Evolutionary conservation across 2,113 vertebrate genomes (phyloP).

Genomic region (Neotragus pygmaeus): DNA sequence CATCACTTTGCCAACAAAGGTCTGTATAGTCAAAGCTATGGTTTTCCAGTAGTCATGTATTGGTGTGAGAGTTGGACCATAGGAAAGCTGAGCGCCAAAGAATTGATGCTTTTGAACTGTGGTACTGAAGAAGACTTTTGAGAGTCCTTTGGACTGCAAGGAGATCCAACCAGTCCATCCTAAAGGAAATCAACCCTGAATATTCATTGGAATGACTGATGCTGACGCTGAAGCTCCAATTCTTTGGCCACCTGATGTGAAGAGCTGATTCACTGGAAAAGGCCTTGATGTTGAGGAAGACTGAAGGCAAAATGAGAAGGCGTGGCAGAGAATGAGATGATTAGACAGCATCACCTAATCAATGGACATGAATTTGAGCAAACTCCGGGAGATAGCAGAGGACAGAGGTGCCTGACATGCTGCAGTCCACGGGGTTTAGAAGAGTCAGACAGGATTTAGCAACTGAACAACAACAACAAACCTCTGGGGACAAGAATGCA

Average conservation of each 20-base stretch:
- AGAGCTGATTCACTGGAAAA: not conserved
- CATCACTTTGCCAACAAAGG: not conserved
- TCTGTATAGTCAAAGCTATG: not conserved
- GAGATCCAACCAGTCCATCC: not conserved
- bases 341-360: not conserved
- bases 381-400: not conserved
- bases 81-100: not conserved
- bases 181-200: not conserved
- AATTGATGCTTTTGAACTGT: not conserved
- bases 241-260: not conserved
- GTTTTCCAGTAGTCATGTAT: not conserved
- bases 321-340: not conserved
- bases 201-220: not conserved
- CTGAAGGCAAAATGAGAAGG: not conserved
- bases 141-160: not conserved
- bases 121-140: not conserved
- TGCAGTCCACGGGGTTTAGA: not conserved
- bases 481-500: not conserved
- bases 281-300: not conserved
- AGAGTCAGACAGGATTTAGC: not conserved
- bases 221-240: not conserved
- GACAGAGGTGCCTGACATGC: not conserved
- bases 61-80: not conserved
- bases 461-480: not conserved
- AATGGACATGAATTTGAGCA: not conserved